Evolutionary conservation across 2,888 invertebrate species (phyloP), one percentile per base, ranked within the genome.

Genomic region (Odontothrips loti): DNA sequence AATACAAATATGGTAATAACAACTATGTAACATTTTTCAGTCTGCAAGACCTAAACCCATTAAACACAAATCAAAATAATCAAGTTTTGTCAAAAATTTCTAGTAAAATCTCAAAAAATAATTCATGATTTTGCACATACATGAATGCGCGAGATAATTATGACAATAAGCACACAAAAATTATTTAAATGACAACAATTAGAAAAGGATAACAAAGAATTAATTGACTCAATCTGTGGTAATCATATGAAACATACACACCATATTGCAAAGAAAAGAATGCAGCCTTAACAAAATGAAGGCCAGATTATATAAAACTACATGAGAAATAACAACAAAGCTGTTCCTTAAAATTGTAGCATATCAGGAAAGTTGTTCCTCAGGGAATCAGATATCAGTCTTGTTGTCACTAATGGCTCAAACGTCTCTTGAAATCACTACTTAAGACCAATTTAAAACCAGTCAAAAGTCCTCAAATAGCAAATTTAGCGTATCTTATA

Each of bases 351-450:
- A 27, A 27, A 75, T 27, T 75, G 68, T 12, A 75, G 68, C 68
- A 11, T 27, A 75, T 23, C 12, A 75, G 27, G 4, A 75, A 27
- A 27, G 68, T 27, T 75, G 27, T 75, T 75, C 23, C 68, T 12
- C 68, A 75, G 23, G 27, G 68, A 75, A 75, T 75, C 68, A 75
- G 68, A 27, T 23, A 75, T 75, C 68, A 75, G 68, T 75, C 68
- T 75, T 75, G 58, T 58, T 58, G 68, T 75, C 68, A 75, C 11
- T 75, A 75, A 75, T 75, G 68, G 68, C 68, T 75, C 27, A 11
- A 75, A 75, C 27, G 23, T 75, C 68, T 75, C 27, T 75, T 8
- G 27, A 27, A 12, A 75, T 75, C 23, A 75, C 23, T 15, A 8
- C 58, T 23, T 75, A 23, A 75, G 58, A 51, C n/a, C 23, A 75